Base-by-base conservation (phyloP, 2,888 invertebrate genomes). In the Tinea pellionella region DNA sequence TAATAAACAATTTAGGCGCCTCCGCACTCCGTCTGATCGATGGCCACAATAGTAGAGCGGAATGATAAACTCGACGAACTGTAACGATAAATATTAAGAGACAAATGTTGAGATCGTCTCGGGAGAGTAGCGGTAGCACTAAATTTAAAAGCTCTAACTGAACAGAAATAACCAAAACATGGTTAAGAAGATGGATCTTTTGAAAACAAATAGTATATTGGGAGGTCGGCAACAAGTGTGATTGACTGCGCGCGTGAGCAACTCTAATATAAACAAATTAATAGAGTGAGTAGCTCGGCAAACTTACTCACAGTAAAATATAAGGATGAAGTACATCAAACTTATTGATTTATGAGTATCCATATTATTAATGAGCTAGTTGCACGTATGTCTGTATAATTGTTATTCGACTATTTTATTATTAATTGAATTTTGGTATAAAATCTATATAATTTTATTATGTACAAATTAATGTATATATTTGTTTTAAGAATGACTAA, bases 231-330 rank as follows among this genome's bases (percentile, higher is more conserved):
- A 84, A 84, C 85, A 83, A 81, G 79, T 78, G 77, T 85, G 86
- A 87, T 84, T 79, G 86, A 86, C 81, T 84, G 86, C 86, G 81
- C 86, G 84, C 80, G 84, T 87, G 86, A 86, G 76, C 77, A 75
- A 70, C 77, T 80, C 81, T 86, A 86, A 86, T 86, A 85, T 85
- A 86, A 87, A 86, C 86, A 86, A 85, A 87, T 86, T 87, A 86
- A 85, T 84, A 82, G 83, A 80, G 77, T 30, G 15, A 15, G 55
- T 47, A 47, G 2, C 47, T 47, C 47, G 9, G 47, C 47, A 47
- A 16, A 47, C 41, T 41, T 41, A 41, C 15, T 37, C 15, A 47
- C 47, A 6, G 4, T 37, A 37, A 37, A 9, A 37, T 37, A 37
- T 37, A 37, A 9, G 11, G n/a, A 37, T 9, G 37, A 12, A 6